Evolutionary conservation across 2,888 invertebrate species (phyloP), one percentile per base, ranked within the genome.

Genomic region (Aspidapion aeneum): DNA sequence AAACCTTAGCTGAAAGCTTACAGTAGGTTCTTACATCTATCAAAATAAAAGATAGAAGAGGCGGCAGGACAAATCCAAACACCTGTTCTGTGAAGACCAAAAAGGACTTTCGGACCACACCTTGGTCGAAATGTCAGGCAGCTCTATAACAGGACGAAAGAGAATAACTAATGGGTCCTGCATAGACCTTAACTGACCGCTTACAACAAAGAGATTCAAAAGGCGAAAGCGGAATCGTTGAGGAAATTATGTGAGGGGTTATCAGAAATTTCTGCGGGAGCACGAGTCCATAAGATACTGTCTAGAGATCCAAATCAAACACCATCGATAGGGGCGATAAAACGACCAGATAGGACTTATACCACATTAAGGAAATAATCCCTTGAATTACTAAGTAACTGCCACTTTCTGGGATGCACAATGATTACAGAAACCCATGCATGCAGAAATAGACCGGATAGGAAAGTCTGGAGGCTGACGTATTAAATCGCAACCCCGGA

Each of bases 241-340:
- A 58, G 21, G 50, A 58, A 55, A 52, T 61, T 57, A 19, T 61
- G 57, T 18, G 61, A 57, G 21, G 55, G 54, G 20, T 7, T 58
- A 54, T 18, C 16, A 7, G 49, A 63, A 50, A 55, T 21, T 19
- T 21, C 57, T 1, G 49, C 49, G 9, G 9, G 49, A 9, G 9
- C 49, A 48, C 9, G 21, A 61, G 56, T n/a, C 50, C 48, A 61
- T 16, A 48, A 57, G 19, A 21, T 62, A 1, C 58, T 57, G 16
- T 56, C 57, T 20, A 57, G 58, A 21, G 49, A 48, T n/a, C n/a
- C n/a, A n/a, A 48, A 48, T n/a, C 9, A 9, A 48, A 48, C n/a
- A 9, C 9, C 9, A 9, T 9, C 49, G 9, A n/a, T 48, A 9
- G 49, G n/a, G n/a, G 9, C n/a, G 9, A 9, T 48, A 12, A 48